Evolutionary conservation across 2,888 invertebrate species (phyloP), one percentile per base, ranked within the genome.

Genomic region (Escarpia spicata): DNA sequence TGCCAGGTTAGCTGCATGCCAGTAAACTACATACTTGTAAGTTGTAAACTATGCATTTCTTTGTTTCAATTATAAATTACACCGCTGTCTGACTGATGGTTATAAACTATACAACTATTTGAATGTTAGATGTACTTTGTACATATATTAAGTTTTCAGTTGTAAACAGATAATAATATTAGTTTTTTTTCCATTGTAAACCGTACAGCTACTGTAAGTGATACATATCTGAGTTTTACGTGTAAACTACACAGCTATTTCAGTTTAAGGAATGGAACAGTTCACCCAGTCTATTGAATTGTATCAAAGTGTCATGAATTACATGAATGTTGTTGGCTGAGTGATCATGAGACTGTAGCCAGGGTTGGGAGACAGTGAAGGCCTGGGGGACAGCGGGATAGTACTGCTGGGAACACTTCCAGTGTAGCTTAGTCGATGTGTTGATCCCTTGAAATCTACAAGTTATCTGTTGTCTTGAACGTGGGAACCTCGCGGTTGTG

Each of bases 391-490:
- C 94, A 8, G 92, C 92, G n/a, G 95, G 96, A 6, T 94, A 97
- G 0, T 99, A 98, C 96, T 98, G 98, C 93, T 97, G 97, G 95
- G 96, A 97, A 0, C 97, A 98, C 96, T 99, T 98, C 96, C 97
- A 52, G 9, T 52, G 10, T 45, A 45, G 8, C 45, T 45, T 2
- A 45, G 52, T 52, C 4, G 9, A 12, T 52, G 52, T 52, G 52
- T 52, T 52, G 52, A 9, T 15, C 52, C 1, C 52, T 52, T 52
- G 0, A 52, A 52, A 52, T 52, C 2, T 52, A 52, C 52, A 52
- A 1, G 15, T 9, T 52, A 2, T 15, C 52, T 52, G 52, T 52
- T 52, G 52, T 52, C 15, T 9, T 52, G 9, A 15, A 9, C 52
- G 15, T 52, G 52, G 37, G 37, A 37, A 52, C 52, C 52, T 4